Evolutionary conservation across 2,113 vertebrate genomes (phyloP).

Genomic region (Ceuthmochares aereus): DNA sequence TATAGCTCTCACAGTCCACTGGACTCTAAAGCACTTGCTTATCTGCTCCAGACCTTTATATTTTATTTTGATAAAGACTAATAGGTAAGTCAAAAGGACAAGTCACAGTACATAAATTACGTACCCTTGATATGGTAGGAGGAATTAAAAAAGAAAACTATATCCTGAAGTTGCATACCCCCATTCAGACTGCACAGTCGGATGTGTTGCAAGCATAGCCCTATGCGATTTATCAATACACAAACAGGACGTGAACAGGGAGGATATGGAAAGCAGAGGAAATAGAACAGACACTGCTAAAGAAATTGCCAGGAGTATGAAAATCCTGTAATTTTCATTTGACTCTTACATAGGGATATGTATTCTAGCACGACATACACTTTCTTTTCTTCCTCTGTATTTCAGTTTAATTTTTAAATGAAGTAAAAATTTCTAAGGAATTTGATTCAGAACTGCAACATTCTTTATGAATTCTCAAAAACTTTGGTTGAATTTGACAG

Average conservation of each 20-base stretch:
- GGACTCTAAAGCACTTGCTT: neutral
- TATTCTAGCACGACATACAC: neutral
- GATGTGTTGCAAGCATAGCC: neutral
- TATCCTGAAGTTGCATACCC: neutral
- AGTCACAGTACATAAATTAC: constrained; percentile 11
- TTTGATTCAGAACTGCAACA: neutral
- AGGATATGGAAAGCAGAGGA: neutral
- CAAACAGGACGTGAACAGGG: neutral
- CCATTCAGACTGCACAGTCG: neutral
- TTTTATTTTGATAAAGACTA: neutral
- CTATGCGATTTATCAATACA: neutral
- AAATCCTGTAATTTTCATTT: neutral
- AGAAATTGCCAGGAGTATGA: neutral
- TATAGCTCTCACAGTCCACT: neutral
- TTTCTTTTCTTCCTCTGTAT: neutral
- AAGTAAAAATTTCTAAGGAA: neutral
- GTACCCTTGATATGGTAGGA: neutral
- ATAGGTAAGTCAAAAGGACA: constrained; percentile 44
- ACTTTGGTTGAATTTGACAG: neutral
- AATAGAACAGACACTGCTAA: too few species aligned
- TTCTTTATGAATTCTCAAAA: neutral
- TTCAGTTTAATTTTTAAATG: neutral
- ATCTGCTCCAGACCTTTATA: neutral
- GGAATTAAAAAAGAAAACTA: neutral
- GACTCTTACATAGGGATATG: neutral